Evolutionary conservation across 2,797 vertebrate species (phyloP).

Genomic region (Alcedo atthis): DNA sequence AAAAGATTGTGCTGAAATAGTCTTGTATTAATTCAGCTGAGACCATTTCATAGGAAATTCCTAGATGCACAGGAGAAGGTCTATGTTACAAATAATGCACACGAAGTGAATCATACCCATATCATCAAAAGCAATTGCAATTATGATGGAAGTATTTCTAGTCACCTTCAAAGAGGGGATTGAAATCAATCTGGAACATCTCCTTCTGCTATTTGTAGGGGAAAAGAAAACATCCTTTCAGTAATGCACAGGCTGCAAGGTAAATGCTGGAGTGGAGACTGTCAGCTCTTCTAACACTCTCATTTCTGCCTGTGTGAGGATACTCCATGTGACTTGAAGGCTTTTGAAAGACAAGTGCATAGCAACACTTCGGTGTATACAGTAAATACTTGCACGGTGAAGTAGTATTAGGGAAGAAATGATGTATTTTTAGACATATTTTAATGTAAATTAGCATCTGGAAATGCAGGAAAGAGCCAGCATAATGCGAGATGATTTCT

Average conservation of each 20-base stretch:
- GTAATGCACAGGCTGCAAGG: not conserved
- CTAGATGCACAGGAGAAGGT: not conserved
- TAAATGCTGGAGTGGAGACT: not conserved
- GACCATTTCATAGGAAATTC: not conserved
- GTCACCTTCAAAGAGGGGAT: not conserved
- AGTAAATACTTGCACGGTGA: not conserved
- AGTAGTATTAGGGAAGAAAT: not conserved
- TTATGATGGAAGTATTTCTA: not conserved
- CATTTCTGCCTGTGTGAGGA: not conserved
- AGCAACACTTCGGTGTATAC: not conserved
- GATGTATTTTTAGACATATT: not conserved
- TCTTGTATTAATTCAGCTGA: not conserved
- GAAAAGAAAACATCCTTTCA: not conserved
- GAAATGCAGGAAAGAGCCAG: not conserved
- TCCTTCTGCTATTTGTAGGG: not conserved
- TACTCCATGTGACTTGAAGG: not conserved
- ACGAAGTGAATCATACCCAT: not conserved
- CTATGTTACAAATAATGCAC: not conserved
- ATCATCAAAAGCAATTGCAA: not conserved
- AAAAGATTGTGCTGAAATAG: not conserved
- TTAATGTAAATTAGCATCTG: slow-evolving; percentile 35
- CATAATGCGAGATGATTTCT: not conserved
- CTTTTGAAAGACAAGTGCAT: not conserved
- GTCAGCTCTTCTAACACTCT: not conserved
- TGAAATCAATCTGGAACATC: not conserved